Evolutionary conservation across 2,888 invertebrate genomes (phyloP).

Genomic region (Tetragonisca angustula): DNA sequence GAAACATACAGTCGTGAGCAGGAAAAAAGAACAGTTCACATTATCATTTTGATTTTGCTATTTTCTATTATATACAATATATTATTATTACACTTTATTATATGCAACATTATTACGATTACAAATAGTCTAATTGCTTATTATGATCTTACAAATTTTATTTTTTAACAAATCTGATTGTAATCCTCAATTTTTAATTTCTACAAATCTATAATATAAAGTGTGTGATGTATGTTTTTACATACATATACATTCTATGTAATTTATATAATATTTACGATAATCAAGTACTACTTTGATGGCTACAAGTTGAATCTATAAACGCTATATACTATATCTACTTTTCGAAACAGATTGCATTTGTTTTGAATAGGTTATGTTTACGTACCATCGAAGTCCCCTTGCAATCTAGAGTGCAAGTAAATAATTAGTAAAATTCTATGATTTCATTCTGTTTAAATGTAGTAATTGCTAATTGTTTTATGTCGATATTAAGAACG

Average conservation of each 20-base stretch:
- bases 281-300: background rate
- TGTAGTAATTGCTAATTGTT: background rate
- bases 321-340: background rate
- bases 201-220: background rate
- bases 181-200: too few species aligned
- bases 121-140: background rate
- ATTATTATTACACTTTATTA: too few species aligned
- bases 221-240: background rate
- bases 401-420: background rate
- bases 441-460: background rate
- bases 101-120: background rate
- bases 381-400: background rate
- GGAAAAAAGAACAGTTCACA: background rate
- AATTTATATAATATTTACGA: background rate
- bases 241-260: background rate
- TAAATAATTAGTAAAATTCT: background rate
- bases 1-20: background rate
- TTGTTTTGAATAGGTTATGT: slow-evolving; percentile 33
- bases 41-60: background rate
- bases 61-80: background rate
- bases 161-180: background rate
- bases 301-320: background rate
- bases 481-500: background rate
- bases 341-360: background rate
- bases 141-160: background rate